Evolutionary conservation across 2,113 vertebrate species (phyloP).

Genomic region (Paradisaea rubra): DNA sequence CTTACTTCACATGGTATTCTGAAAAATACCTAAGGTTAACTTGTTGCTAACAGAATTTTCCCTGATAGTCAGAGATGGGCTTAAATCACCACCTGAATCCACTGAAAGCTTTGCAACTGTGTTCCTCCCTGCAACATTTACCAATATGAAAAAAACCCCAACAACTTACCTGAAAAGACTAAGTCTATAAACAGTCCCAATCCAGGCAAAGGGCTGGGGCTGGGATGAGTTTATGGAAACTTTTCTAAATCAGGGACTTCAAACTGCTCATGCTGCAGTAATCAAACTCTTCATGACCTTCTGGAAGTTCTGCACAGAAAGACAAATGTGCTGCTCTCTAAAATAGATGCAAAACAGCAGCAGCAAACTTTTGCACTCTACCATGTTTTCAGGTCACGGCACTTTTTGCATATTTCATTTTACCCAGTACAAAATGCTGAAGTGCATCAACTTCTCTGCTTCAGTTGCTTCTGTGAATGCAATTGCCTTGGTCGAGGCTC

Average conservation of each 20-base stretch:
- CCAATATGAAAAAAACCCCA: not conserved
- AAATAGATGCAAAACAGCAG: not conserved
- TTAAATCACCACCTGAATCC: not conserved
- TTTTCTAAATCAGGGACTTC: not conserved
- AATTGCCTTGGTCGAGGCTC: fast-evolving
- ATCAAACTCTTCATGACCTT: not conserved
- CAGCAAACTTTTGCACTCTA: not conserved
- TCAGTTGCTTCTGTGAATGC: not conserved
- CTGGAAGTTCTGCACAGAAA: not conserved
- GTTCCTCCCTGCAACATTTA: not conserved
- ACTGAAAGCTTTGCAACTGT: not conserved
- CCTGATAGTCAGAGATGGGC: not conserved
- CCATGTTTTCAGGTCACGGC: not conserved
- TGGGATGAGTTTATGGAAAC: not conserved
- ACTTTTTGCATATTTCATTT: not conserved
- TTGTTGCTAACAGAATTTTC: not conserved
- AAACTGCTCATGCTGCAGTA: not conserved
- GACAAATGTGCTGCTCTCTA: not conserved
- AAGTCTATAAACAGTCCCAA: not conserved
- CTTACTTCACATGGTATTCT: fast-evolving
- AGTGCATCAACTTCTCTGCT: not conserved
- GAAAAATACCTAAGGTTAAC: not conserved
- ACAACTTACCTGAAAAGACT: not conserved
- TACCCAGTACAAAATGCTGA: not conserved
- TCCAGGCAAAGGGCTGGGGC: not conserved